Conservation (phyloP, 2,797 vertebrate species). For the Heliangelus exortis region DNA sequence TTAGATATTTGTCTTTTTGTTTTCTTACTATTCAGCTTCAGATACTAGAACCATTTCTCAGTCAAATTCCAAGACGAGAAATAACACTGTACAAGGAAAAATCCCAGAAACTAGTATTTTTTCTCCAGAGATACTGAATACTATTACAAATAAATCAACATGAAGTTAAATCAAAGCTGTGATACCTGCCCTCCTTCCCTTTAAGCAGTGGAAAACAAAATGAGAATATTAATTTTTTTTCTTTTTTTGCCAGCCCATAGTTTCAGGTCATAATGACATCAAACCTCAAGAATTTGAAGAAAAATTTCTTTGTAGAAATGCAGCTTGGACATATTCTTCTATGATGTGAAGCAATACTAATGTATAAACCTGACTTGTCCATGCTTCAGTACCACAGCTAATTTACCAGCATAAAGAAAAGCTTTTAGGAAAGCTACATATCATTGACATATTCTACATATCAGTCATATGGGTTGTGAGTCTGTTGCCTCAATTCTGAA, state of each 20-base stretch:
- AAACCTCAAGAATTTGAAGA: background rate
- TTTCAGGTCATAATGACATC: background rate
- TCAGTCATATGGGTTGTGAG: background rate
- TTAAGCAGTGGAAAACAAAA: background rate
- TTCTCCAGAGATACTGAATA: background rate
- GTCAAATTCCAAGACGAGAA: background rate
- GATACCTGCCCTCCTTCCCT: background rate
- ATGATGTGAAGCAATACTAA: background rate
- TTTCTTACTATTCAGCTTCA: background rate
- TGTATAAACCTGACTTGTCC: background rate
- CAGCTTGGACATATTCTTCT: background rate
- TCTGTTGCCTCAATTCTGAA: background rate
- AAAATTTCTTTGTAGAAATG: background rate
- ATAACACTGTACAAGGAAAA: background rate
- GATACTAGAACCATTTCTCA: background rate
- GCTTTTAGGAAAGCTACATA: background rate
- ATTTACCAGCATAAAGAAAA: background rate
- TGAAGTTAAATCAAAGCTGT: background rate
- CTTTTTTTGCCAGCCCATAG: background rate
- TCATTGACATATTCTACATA: background rate
- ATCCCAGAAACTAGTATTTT: background rate
- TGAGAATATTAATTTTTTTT: background rate
- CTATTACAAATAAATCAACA: background rate
- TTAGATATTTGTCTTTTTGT: background rate
- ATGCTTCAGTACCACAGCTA: background rate